Percentiles rank a stretch among this genome's conserved stretches.
phyloP scores from a whole-genome alignment of 1,140 invertebrate species.

The Branchinecta lindahli region DNA sequence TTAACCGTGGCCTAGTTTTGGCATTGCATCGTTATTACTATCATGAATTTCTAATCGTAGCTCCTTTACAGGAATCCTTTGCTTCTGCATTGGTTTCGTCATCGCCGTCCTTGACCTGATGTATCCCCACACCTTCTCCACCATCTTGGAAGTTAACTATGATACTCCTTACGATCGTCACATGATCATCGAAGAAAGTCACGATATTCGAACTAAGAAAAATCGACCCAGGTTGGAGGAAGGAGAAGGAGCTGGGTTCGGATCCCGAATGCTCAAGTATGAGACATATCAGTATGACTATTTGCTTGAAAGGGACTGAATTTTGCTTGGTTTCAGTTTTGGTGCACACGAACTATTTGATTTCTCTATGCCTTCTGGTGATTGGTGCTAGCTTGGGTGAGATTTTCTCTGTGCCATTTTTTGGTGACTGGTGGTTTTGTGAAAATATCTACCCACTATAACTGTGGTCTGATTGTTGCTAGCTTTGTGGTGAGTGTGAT shows the following conservation, averaged over 20 bases:
- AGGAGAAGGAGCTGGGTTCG: slow-evolving; percentile 37
- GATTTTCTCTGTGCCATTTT: too few relatives aligned
- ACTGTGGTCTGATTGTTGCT: too few relatives aligned
- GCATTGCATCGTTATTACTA: too few relatives aligned
- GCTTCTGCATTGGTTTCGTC: slow-evolving; percentile 51
- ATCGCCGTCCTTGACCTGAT: slow-evolving; percentile 66
- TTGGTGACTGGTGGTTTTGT: too few relatives aligned
- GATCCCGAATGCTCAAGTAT: slow-evolving; percentile 43
- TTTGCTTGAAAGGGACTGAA: neutral
- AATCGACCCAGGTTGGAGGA: slow-evolving; percentile 42
- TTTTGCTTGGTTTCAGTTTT: neutral
- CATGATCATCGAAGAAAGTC: slow-evolving; percentile 75
- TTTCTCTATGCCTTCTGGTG: too few relatives aligned
- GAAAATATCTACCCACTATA: too few relatives aligned
- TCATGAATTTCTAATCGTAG: too few relatives aligned
- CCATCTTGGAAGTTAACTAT: slow-evolving; percentile 80
- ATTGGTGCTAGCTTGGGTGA: too few relatives aligned
- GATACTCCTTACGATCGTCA: slow-evolving; percentile 83
- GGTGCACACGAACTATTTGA: too few relatives aligned
- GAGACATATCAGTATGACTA: slow-evolving; percentile 11
- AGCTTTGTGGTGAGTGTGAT: too few relatives aligned
- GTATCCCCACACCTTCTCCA: slow-evolving; percentile 79
- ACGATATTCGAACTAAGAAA: slow-evolving; percentile 47
- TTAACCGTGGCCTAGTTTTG: too few relatives aligned
- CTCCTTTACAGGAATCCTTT: slow-evolving; percentile 47